Conservation (phyloP, 2,113 vertebrate genomes). For the Geothlypis trichas region DNA sequence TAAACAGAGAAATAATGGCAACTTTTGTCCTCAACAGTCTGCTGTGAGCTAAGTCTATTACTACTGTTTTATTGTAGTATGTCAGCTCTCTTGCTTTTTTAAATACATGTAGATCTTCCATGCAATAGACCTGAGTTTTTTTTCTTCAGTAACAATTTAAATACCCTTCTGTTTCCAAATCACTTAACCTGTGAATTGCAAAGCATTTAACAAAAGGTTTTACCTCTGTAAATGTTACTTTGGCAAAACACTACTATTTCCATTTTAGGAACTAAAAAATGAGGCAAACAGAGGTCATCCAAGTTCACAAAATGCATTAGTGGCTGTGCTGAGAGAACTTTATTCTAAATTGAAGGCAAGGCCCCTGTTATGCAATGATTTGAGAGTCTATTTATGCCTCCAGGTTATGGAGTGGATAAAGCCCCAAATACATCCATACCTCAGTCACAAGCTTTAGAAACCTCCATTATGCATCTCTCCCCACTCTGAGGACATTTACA, state of each 20-base stretch:
- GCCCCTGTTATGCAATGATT: neutral
- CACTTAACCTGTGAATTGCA: neutral
- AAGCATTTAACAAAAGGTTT: neutral
- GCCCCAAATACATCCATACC: neutral
- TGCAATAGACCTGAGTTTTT: neutral
- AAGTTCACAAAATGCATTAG: neutral
- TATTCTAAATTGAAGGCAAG: neutral
- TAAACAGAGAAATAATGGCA: neutral
- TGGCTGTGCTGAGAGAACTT: neutral
- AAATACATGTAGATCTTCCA: neutral
- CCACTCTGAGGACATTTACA: neutral
- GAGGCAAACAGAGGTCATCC: neutral
- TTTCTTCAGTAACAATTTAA: neutral
- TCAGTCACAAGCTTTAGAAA: neutral
- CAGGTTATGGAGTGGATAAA: neutral
- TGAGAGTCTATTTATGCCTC: constrained; percentile 7
- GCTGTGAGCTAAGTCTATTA: neutral
- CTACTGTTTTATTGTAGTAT: neutral
- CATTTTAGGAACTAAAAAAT: neutral
- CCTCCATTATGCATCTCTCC: fast-evolving
- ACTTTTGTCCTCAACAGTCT: neutral
- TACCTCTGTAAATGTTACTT: neutral
- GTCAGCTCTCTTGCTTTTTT: neutral
- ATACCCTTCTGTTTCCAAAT: neutral
- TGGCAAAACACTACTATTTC: neutral